phyloP scores from a whole-genome alignment of 2,888 invertebrate genomes.

The Eupithecia exiguata region DNA sequence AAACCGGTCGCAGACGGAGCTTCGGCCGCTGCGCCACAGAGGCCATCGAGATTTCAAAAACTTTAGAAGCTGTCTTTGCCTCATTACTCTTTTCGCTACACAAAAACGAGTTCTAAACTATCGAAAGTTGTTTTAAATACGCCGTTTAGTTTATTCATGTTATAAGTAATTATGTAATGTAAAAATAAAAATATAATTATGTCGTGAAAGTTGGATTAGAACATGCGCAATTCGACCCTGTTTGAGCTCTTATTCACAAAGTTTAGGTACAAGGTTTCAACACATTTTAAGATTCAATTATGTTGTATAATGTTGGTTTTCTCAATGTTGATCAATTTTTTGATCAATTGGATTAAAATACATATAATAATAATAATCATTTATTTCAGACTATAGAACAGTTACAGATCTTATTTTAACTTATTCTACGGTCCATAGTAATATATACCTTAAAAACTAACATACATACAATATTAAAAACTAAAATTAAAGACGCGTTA shows the following conservation, averaged over 20 bases:
- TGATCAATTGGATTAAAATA: background rate
- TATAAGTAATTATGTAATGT: conserved; percentile 44
- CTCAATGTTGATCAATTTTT: background rate
- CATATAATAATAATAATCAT: too few relatives aligned
- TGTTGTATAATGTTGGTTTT: background rate
- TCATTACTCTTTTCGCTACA: conserved; percentile 23
- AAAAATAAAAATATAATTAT: conserved; percentile 42
- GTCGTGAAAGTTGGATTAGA: conserved; percentile 46
- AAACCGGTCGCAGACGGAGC: too few relatives aligned
- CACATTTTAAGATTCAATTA: conserved; percentile 5
- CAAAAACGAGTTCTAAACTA: conserved; percentile 37
- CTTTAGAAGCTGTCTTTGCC: conserved; percentile 3
- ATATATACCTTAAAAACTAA: too few relatives aligned
- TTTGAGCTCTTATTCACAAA: conserved; percentile 26
- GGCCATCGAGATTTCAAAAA: background rate
- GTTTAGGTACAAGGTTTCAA: background rate
- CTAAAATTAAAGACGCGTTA: too few relatives aligned
- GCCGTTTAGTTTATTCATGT: conserved; percentile 38
- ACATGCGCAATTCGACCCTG: conserved; percentile 31
- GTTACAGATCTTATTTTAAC: too few relatives aligned
- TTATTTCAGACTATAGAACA: too few relatives aligned
- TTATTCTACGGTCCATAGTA: too few relatives aligned
- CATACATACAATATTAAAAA: too few relatives aligned
- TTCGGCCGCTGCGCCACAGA: too few relatives aligned
- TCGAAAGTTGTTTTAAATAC: conserved; percentile 45